Evolutionary conservation across 2,888 invertebrate genomes (phyloP).

Genomic region (Epinotia brunnichana): DNA sequence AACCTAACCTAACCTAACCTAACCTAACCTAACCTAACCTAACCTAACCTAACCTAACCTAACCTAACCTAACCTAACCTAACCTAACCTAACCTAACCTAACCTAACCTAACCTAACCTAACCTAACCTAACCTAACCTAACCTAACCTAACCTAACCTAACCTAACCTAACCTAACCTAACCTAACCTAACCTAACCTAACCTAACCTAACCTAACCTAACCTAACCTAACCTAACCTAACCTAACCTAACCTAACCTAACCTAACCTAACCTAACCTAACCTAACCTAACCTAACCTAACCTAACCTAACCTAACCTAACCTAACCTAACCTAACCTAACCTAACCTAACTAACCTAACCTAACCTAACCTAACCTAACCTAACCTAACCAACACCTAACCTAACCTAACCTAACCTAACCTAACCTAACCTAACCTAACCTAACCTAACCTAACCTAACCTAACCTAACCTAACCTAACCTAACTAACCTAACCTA

Average conservation of each 20-base stretch:
- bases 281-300: slow-evolving; percentile 47
- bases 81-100: slow-evolving; percentile 38
- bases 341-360: slow-evolving; percentile 49
- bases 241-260: slow-evolving; percentile 37
- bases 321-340: slow-evolving; percentile 48
- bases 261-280: slow-evolving; percentile 44
- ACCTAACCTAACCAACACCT: too few relatives aligned
- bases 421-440: too few relatives aligned
- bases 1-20: slow-evolving; percentile 45
- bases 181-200: slow-evolving; percentile 40
- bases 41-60: slow-evolving; percentile 47
- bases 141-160: slow-evolving; percentile 40
- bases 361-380: too few relatives aligned
- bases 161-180: slow-evolving; percentile 37
- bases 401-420: too few relatives aligned
- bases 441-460: too few relatives aligned
- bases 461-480: too few relatives aligned
- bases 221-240: slow-evolving; percentile 40
- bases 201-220: slow-evolving; percentile 39
- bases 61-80: slow-evolving; percentile 46
- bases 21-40: slow-evolving; percentile 44
- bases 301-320: slow-evolving; percentile 46
- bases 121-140: slow-evolving; percentile 40
- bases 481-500: too few relatives aligned
- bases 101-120: slow-evolving; percentile 38